A percentile compares a stretch with the other conserved stretches of the same genome.
These are phyloP conservation scores for Cryptoprocta ferox DNA, from an alignment of 2,797 vertebrate genomes.

Conservation along the genomic window DNA sequence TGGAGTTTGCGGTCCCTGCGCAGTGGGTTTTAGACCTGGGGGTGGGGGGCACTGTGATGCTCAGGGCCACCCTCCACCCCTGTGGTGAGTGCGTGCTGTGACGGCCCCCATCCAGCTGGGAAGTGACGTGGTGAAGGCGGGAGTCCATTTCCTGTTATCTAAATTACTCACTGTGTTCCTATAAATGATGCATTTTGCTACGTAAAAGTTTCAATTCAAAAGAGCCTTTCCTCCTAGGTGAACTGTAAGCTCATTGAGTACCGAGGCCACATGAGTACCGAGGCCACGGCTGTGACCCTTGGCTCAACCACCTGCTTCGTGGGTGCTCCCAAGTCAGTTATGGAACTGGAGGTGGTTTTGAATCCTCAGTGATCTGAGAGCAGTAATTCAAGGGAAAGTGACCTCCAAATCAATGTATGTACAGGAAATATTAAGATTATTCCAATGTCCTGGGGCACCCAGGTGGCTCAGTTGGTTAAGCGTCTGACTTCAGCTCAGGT, in stretches of 20 bases:
- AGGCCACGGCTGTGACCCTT: fast-evolving
- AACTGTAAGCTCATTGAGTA: background rate
- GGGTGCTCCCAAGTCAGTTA: too few relatives aligned
- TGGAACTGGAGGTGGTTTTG: background rate
- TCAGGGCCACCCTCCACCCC: too few relatives aligned
- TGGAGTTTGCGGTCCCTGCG: background rate
- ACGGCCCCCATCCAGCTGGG: too few relatives aligned
- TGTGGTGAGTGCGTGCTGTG: too few relatives aligned
- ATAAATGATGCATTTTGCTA: background rate
- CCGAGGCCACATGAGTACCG: too few relatives aligned
- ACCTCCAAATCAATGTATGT: background rate
- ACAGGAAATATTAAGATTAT: background rate
- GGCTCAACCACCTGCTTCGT: fast-evolving
- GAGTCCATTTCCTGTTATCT: background rate
- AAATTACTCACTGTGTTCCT: background rate
- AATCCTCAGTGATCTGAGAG: background rate
- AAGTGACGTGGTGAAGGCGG: background rate
- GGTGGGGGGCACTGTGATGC: fast-evolving
- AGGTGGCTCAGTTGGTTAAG: too few relatives aligned
- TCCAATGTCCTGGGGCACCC: background rate
- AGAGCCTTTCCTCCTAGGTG: fast-evolving
- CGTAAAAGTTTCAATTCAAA: background rate
- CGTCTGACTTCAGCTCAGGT: too few relatives aligned
- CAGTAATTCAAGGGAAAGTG: background rate
- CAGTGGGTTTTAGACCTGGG: fast-evolving